Base-by-base conservation (phyloP, 1,140 invertebrate species). In the Nephila pilipes region DNA sequence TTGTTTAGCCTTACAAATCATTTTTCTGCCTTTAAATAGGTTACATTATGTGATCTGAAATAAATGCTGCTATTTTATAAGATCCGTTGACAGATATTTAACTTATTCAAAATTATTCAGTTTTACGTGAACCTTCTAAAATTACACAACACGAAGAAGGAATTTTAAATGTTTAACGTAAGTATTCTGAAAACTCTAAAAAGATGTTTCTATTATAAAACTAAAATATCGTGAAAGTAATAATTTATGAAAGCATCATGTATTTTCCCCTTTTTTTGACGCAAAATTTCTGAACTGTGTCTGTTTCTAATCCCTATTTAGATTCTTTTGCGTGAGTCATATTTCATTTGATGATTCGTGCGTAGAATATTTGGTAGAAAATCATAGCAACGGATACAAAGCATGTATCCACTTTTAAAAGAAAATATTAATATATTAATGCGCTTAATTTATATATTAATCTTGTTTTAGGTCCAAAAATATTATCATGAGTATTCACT, bases 401-500 rank as follows among this genome's bases (percentile, higher is more conserved):
- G 32, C 14, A 36, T 32, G 69, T 75, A 32, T 22, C 22, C n/a
- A 3, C 12, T 75, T 32, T 75, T 32, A 29, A 75, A 75, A 16
- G 0, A 75, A 75, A 36, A 29, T 36, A 75, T 20, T 75, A 75
- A 75, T 75, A 75, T 75, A 75, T 75, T 75, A 75, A 75, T 75
- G 69, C 2, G 18, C 32, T 75, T 75, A 14, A 75, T 36, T 32
- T 32, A 75, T 75, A 32, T 75, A 32, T 75, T 75, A 32, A 29
- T 75, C 69, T 75, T 32, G 32, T 10, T 32, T 20, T 32, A 29
- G 18, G 29, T 36, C 69, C 0, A 22, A 75, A 75, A 32, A 32
- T 36, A 29, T 32, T 32, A 29, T 18, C 32, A 5, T 14, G 63
- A 25, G 63, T n/a, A 65, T 25, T 65, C 63, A 65, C 10, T 6